phyloP scores from a whole-genome alignment of 2,888 invertebrate species.

The Parascotia fuliginaria region DNA sequence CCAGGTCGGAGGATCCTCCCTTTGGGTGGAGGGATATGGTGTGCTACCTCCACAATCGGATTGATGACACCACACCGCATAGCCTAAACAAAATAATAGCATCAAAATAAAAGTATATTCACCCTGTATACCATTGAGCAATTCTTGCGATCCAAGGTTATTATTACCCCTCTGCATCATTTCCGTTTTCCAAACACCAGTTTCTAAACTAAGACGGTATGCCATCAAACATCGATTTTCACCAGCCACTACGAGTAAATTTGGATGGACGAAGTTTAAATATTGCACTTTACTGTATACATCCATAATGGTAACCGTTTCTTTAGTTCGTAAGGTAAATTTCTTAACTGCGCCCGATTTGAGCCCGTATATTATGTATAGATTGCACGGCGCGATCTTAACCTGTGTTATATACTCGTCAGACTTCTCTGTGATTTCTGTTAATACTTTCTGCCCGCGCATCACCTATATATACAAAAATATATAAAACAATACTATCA shows the following conservation, averaged over 20 bases:
- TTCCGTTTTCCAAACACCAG: slow-evolving; percentile 65
- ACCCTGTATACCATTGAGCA: slow-evolving; percentile 77
- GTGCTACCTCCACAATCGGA: too few species aligned
- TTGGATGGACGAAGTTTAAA: slow-evolving; percentile 66
- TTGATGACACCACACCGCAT: too few species aligned
- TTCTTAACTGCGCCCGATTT: slow-evolving; percentile 73
- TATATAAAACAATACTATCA: background rate
- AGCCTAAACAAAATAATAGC: too few species aligned
- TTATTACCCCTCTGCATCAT: slow-evolving; percentile 74
- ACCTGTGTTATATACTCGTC: slow-evolving; percentile 77
- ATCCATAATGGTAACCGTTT: slow-evolving; percentile 65
- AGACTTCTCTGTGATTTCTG: slow-evolving; percentile 71
- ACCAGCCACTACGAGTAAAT: slow-evolving; percentile 71
- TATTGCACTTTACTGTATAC: slow-evolving; percentile 73
- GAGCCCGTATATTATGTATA: slow-evolving; percentile 79
- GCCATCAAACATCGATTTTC: slow-evolving; percentile 76
- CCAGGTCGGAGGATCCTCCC: too few species aligned
- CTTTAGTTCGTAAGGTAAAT: slow-evolving; percentile 71
- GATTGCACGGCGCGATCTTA: slow-evolving; percentile 80
- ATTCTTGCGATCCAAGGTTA: slow-evolving; percentile 77
- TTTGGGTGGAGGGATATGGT: too few species aligned
- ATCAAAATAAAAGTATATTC: too few species aligned
- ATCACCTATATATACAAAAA: slow-evolving; percentile 60
- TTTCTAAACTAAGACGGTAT: slow-evolving; percentile 50
- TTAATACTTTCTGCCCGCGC: slow-evolving; percentile 73